Evolutionary conservation across 1,140 invertebrate genomes (phyloP).

Genomic region (Zophobas atratus): DNA sequence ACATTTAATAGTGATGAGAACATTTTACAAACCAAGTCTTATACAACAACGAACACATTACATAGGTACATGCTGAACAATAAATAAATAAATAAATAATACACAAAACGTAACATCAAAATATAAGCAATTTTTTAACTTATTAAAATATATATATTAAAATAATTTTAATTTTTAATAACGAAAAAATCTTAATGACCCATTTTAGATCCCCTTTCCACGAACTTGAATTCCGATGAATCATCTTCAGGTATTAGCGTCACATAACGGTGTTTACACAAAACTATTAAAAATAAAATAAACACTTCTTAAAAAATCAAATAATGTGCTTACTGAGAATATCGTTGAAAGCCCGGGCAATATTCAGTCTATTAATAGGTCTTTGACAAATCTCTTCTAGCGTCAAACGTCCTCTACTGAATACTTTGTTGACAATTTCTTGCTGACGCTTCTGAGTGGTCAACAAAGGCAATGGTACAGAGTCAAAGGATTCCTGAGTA

Average conservation of each 20-base stretch:
- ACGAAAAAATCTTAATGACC: neutral
- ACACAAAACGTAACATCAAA: no score
- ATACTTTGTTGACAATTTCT: conserved; percentile 26
- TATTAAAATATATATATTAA: neutral
- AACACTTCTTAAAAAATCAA: conserved; percentile 1
- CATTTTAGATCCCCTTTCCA: conserved; percentile 9
- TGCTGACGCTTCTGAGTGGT: neutral
- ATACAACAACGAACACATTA: no score
- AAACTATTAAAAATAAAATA: neutral
- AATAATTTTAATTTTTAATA: neutral
- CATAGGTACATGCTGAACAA: no score
- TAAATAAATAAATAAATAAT: no score
- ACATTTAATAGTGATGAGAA: no score
- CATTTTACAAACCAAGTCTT: no score
- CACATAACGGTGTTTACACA: conserved; percentile 8
- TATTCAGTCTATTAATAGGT: conserved; percentile 1
- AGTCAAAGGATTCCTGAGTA: neutral
- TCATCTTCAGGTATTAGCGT: neutral
- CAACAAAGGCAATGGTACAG: neutral
- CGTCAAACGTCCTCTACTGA: neutral
- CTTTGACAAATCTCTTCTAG: conserved; percentile 2
- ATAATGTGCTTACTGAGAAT: neutral
- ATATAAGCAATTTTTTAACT: no score
- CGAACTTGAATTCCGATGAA: conserved; percentile 6
- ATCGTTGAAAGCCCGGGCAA: conserved; percentile 19